Percentiles rank a stretch among this genome's conserved stretches.
These are phyloP conservation scores for Lissonota sp. DNA, from an alignment of 2,888 invertebrate genomes.

Conservation along the genomic window DNA sequence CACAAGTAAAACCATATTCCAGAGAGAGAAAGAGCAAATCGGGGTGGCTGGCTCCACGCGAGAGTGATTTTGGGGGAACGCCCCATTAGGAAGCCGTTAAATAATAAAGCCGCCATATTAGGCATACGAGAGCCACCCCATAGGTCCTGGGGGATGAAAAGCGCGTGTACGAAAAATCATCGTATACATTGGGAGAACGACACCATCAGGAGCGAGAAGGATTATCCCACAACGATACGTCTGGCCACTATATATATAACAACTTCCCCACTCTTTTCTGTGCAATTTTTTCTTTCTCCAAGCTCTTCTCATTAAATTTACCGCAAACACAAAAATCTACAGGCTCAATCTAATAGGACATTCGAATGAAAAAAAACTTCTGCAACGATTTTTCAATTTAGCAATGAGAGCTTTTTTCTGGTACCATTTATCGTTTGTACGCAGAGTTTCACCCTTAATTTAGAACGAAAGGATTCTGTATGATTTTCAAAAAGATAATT, in stretches of 20 bases:
- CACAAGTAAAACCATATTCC: slow-evolving; percentile 34
- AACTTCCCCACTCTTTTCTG: neutral
- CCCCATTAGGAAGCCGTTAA: slow-evolving; percentile 79
- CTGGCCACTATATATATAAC: slow-evolving; percentile 57
- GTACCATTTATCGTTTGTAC: too few species aligned
- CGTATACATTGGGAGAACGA: slow-evolving; percentile 49
- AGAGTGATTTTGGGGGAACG: slow-evolving; percentile 64
- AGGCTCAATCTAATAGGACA: too few species aligned
- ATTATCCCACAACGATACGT: slow-evolving; percentile 79
- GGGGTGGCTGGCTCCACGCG: slow-evolving; percentile 39
- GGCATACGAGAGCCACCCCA: slow-evolving; percentile 71
- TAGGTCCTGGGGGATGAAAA: slow-evolving; percentile 53
- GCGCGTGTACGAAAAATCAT: slow-evolving; percentile 39
- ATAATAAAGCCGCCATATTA: slow-evolving; percentile 80
- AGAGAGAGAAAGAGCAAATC: slow-evolving; percentile 13
- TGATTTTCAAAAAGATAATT: too few species aligned
- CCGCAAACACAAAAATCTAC: too few species aligned
- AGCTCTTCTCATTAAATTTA: slow-evolving; percentile 28
- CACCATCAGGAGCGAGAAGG: slow-evolving; percentile 71
- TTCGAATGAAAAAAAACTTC: too few species aligned
- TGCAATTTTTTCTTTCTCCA: slow-evolving; percentile 59
- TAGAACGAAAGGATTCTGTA: too few species aligned
- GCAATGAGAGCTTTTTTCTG: too few species aligned
- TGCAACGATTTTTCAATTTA: too few species aligned
- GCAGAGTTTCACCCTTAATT: too few species aligned